Base-by-base conservation (phyloP, 2,888 invertebrate species). In the Sinelater perroti region DNA sequence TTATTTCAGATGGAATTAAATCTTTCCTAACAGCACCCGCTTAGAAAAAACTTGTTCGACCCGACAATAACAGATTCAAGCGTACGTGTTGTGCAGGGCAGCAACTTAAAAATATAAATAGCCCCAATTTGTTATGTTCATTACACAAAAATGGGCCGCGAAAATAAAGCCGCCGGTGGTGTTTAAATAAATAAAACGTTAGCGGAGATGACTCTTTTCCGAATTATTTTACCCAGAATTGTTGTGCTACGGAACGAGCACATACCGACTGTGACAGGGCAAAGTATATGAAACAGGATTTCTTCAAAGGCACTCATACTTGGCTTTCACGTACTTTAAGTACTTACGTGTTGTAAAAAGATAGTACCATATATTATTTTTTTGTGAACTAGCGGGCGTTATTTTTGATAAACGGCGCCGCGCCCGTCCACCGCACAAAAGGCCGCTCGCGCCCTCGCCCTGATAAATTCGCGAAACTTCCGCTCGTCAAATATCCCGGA, bases 391-490 rank as follows among this genome's bases (percentile, higher is more conserved):
- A 40, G 13, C 24, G 20, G 28, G 26, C 18, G 30, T 44, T 44
- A 30, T 10, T 18, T 44, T 16, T 44, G 44, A 44, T 44, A 44
- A 44, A 44, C 18, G 28, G 17, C 18, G 1, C 17, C 40, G n/a
- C 24, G 24, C 40, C 30, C 16, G 42, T 24, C 42, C 44, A 44
- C 30, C 30, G 16, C 11, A 44, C 30, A 30, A 44, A 30, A 44
- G 28, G 30, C 10, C 18, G 44, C 30, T n/a, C 13, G 17, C 11
- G 30, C 44, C 17, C 18, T 30, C 8, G 30, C 40, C 13, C 18
- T 24, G 13, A 40, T 40, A 40, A 40, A 44, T 49, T 49, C 36
- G 17, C 33, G 24, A 35, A 49, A 10, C 11, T 24, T 18, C 36
- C 11, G 33, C 18, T 14, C n/a, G 35, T n/a, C n/a, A 28, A 36